A percentile compares a stretch with the other conserved stretches of the same genome.
These are phyloP conservation scores for Dicaeum eximium DNA, from an alignment of 2,113 vertebrate genomes.

Conservation along the genomic window DNA sequence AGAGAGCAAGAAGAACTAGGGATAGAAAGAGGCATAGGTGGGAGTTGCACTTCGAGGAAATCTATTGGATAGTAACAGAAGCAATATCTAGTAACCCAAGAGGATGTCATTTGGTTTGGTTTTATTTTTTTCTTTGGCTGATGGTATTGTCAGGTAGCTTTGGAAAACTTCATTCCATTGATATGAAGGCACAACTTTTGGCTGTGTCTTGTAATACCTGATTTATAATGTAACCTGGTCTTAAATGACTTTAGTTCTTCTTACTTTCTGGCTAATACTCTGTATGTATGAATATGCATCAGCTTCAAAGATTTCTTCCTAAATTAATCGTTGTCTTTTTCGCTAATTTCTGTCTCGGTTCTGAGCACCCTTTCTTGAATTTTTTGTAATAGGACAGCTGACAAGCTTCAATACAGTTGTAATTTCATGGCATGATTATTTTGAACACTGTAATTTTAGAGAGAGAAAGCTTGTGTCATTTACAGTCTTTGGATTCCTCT, in stretches of 20 bases:
- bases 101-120: fast-evolving
- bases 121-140: neutral
- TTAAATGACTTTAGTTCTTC: neutral
- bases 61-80: neutral
- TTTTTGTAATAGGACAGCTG: neutral
- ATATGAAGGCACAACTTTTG: neutral
- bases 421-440: neutral
- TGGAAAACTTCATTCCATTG: neutral
- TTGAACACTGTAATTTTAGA: neutral
- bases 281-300: neutral
- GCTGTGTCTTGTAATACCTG: neutral
- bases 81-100: neutral
- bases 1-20: neutral
- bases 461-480: neutral
- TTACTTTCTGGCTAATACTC: neutral
- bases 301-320: neutral
- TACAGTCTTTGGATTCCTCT: neutral
- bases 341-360: neutral
- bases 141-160: neutral
- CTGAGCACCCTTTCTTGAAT: neutral
- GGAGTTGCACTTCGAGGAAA: neutral
- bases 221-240: neutral
- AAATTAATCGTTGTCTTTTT: neutral
- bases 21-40: neutral
- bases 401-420: neutral